Evolutionary conservation across 2,113 vertebrate species (phyloP), one percentile per base, ranked within the genome.

Genomic region (Podilymbus podiceps): DNA sequence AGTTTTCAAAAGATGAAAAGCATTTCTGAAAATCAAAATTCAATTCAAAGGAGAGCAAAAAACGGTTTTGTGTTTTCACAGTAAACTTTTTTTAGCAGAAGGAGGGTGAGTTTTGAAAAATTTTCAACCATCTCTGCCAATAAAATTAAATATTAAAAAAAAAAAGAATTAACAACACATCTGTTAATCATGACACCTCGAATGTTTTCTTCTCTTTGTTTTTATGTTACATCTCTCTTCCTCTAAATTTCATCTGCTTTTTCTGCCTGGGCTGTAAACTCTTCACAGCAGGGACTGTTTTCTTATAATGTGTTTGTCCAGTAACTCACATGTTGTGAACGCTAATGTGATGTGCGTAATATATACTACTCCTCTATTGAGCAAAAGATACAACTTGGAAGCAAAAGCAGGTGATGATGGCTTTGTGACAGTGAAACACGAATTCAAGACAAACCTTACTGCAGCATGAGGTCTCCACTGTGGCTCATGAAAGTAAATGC

Each of bases 401-500:
- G 64, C 69, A 86, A 90, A 82, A 73, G 22, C 76, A 80, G 90
- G 84, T 50, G 88, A 93, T 89, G 91, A 89, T 90, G 89, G 60
- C 77, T 97, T 81, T 94, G 92, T 90, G 87, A 85, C 62, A 95
- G 82, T 22, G 62, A 89, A 92, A 94, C 50, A 93, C 42, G 79
- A 91, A 85, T 77, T 82, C 81, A 60, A 88, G 84, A 80, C 59
- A 82, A 93, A 89, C 62, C 60, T 82, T 83, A 6, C 79, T 95
- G 72, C 96, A 97, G 95, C 91, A 85, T 88, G 93, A 89, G 89
- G 91, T 92, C 87, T 94, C 95, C 94, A 90, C 47, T 77, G 83
- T 91, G 94, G 87, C 82, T 96, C 94, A 75, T 96, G 94, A 96
- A 97, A 69, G 38, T 95, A 95, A 97, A 97, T 0, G 21, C 91